Evolutionary conservation across 2,797 vertebrate genomes (phyloP).

Genomic region (Poliocrania exsul): DNA sequence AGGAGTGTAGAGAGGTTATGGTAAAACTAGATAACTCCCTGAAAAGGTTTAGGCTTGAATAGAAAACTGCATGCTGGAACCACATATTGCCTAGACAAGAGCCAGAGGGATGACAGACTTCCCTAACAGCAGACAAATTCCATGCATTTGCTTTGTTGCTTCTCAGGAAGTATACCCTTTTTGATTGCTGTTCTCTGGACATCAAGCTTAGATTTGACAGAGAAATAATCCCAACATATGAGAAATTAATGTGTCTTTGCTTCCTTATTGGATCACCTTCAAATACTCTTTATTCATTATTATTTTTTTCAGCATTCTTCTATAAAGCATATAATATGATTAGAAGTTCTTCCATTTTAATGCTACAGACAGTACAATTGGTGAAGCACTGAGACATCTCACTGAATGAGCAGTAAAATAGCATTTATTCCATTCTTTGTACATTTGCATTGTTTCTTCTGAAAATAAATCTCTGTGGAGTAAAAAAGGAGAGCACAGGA

Average conservation of each 20-base stretch:
- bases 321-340: neutral
- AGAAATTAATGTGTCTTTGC: neutral
- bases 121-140: neutral
- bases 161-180: neutral
- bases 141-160: fast-evolving
- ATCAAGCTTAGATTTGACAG: neutral
- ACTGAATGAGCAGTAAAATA: neutral
- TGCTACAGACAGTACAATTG: neutral
- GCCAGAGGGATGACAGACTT: neutral
- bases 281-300: neutral
- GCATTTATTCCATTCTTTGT: neutral
- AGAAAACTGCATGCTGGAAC: neutral
- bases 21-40: neutral
- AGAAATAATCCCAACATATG: neutral
- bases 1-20: neutral
- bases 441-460: neutral
- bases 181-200: neutral
- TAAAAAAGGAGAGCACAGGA: neutral
- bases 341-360: neutral
- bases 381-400: neutral
- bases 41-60: neutral
- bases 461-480: neutral
- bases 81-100: neutral
- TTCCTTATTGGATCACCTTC: neutral
- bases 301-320: neutral